Percentiles rank a stretch among this genome's conserved stretches.
phyloP scores from a whole-genome alignment of 2,797 vertebrate genomes.

The Nothura maculosa region DNA sequence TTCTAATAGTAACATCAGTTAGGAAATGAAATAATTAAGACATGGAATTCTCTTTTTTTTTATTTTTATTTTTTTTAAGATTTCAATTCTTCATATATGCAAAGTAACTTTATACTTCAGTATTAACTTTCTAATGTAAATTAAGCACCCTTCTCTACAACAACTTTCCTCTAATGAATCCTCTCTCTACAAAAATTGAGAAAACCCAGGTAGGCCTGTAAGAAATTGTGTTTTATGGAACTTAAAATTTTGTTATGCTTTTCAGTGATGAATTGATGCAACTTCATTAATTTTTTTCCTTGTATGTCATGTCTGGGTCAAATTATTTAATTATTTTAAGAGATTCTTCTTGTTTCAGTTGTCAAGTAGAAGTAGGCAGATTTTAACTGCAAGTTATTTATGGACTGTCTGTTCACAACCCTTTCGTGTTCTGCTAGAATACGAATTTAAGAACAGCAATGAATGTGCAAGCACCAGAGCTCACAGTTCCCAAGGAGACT shows the following conservation, averaged over 20 bases:
- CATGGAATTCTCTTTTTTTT: background rate
- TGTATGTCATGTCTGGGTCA: background rate
- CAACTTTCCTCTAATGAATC: background rate
- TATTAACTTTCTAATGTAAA: background rate
- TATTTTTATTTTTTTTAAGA: background rate
- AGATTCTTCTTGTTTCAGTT: background rate
- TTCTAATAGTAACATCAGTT: background rate
- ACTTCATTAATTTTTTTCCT: background rate
- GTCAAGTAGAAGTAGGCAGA: background rate
- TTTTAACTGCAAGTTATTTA: background rate
- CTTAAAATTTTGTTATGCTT: background rate
- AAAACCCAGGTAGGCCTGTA: background rate
- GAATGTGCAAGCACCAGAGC: background rate
- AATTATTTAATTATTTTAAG: background rate
- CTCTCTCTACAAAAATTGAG: background rate
- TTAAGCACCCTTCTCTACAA: background rate
- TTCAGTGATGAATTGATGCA: background rate
- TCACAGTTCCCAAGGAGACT: background rate
- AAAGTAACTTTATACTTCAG: background rate
- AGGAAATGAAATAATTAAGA: background rate
- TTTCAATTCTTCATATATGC: background rate
- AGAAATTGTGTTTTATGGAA: background rate
- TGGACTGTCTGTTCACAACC: no score
- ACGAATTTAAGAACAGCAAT: background rate
- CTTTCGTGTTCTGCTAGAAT: background rate